Evolutionary conservation across 2,797 vertebrate genomes (phyloP).

Genomic region (Alouatta caraya): DNA sequence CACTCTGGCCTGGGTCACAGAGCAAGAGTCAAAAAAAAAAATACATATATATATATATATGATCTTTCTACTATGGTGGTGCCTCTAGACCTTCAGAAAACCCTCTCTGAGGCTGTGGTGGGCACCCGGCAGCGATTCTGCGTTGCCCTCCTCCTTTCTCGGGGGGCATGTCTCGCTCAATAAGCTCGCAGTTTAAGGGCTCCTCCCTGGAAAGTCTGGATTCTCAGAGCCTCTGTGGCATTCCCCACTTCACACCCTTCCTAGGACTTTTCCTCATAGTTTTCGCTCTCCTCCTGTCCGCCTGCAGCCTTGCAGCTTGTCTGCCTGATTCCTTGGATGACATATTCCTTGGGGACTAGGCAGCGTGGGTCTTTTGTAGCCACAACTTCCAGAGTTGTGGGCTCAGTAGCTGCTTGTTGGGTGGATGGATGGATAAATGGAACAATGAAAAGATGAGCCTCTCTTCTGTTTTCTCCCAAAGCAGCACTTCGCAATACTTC

Average conservation of each 20-base stretch:
- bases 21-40: background rate
- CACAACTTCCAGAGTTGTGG: background rate
- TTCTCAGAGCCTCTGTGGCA: background rate
- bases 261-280: accelerated
- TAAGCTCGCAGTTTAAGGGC: background rate
- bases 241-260: background rate
- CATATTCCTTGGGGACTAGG: background rate
- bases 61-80: background rate
- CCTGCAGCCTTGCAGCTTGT: accelerated
- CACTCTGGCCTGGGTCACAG: background rate
- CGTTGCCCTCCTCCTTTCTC: background rate
- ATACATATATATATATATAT: too few species aligned
- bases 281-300: background rate
- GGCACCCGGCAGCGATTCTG: background rate
- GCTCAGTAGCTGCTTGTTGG: background rate
- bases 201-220: background rate
- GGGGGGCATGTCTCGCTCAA: accelerated
- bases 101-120: background rate
- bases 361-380: background rate
- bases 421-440: background rate
- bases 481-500: background rate
- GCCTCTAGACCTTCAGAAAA: background rate
- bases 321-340: background rate
- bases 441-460: background rate
- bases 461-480: background rate